A percentile compares a stretch with the other conserved stretches of the same genome.
Evolutionary conservation across 1,140 invertebrate species (phyloP).

Genomic region (Hesperophylax magnus): DNA sequence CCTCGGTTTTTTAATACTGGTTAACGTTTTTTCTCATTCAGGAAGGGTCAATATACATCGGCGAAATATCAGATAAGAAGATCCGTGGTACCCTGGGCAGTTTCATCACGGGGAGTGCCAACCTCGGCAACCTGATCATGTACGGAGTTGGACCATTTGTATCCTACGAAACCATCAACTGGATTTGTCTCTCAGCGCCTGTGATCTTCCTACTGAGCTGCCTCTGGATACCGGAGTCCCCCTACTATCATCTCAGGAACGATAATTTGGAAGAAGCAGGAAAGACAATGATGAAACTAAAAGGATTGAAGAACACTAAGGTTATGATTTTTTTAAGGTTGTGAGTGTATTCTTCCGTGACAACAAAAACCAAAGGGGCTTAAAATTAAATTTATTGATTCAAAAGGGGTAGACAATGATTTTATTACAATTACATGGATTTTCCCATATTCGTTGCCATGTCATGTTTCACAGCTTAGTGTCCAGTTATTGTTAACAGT

Average conservation of each 20-base stretch:
- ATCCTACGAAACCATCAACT: conserved; percentile 68
- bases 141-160: conserved; percentile 72
- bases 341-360: too few relatives aligned
- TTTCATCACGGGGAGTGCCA: conserved; percentile 78
- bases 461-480: too few relatives aligned
- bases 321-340: conserved; percentile 54
- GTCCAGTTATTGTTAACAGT: too few relatives aligned
- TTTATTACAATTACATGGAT: too few relatives aligned
- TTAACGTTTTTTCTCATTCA: conserved; percentile 58
- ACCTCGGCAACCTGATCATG: conserved; percentile 75
- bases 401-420: too few relatives aligned
- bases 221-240: conserved; percentile 84
- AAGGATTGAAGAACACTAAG: conserved; percentile 63
- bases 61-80: conserved; percentile 79
- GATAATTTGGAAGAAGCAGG: conserved; percentile 67
- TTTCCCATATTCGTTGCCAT: too few relatives aligned
- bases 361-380: too few relatives aligned
- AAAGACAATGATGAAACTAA: conserved; percentile 66
- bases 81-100: conserved; percentile 79
- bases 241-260: conserved; percentile 77
- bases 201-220: conserved; percentile 74
- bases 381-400: too few relatives aligned
- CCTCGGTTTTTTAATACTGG: too few relatives aligned
- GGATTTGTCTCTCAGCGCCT: conserved; percentile 65
- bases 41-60: conserved; percentile 76